Evolutionary conservation across 2,888 invertebrate species (phyloP).

Genomic region (Pheosia gnoma): DNA sequence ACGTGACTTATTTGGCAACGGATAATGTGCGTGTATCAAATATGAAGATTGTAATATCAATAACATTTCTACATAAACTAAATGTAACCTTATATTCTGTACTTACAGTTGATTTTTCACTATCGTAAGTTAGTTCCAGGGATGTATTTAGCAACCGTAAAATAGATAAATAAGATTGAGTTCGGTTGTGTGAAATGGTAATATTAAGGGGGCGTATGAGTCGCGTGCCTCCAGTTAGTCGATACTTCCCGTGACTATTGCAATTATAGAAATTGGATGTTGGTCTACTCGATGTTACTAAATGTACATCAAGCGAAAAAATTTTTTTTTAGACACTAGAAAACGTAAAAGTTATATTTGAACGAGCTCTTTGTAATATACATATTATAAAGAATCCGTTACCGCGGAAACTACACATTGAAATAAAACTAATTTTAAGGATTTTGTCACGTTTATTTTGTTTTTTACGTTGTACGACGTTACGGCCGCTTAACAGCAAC

Average conservation of each 20-base stretch:
- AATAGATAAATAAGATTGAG: constrained; percentile 70
- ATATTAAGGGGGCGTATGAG: constrained; percentile 71
- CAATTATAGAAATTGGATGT: constrained; percentile 46
- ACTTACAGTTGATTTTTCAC: neutral
- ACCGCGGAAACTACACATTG: neutral
- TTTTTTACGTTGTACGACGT: neutral
- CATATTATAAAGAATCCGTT: too few species aligned
- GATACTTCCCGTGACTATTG: constrained; percentile 71
- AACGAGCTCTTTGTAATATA: too few species aligned
- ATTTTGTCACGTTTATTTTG: too few species aligned
- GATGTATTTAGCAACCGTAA: constrained; percentile 24
- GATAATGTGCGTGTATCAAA: constrained; percentile 35
- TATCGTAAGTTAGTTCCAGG: neutral
- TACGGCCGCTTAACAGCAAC: too few species aligned
- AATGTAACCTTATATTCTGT: constrained; percentile 2
- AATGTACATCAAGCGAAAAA: neutral
- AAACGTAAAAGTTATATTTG: neutral
- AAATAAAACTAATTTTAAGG: too few species aligned
- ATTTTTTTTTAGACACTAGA: neutral
- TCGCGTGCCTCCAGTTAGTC: constrained; percentile 71
- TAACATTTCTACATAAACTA: neutral
- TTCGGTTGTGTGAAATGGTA: constrained; percentile 62
- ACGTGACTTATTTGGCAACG: constrained; percentile 73
- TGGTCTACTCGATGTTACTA: constrained; percentile 6
- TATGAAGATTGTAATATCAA: constrained; percentile 15